A percentile compares a stretch with the other conserved stretches of the same genome.
phyloP scores from a whole-genome alignment of 2,113 vertebrate genomes.

The Podilymbus podiceps region DNA sequence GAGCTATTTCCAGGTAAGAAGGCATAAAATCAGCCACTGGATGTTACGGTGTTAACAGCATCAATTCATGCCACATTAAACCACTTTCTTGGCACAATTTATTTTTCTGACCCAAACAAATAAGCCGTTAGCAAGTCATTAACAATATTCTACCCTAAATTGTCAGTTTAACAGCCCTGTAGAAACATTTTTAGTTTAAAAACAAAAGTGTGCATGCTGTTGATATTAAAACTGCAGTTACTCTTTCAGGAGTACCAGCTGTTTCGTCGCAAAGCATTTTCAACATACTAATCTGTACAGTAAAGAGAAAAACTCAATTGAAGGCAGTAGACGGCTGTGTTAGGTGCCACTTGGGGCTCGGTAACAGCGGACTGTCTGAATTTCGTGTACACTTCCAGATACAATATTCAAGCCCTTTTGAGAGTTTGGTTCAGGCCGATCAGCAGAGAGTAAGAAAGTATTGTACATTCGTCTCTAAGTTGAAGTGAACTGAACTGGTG shows the following conservation, averaged over 20 bases:
- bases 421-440: constrained; percentile 52
- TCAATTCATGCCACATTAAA: constrained; percentile 56
- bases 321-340: constrained; percentile 53
- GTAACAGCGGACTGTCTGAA: not conserved
- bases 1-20: constrained; percentile 36
- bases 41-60: constrained; percentile 29
- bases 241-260: constrained; percentile 35
- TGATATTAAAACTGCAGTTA: constrained; percentile 50
- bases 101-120: constrained; percentile 70
- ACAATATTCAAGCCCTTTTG: constrained; percentile 57
- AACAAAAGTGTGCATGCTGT: constrained; percentile 52
- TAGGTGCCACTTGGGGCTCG: not conserved
- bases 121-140: constrained; percentile 62
- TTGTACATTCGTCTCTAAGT: constrained; percentile 16
- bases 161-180: constrained; percentile 61
- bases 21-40: not conserved
- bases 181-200: constrained; percentile 50
- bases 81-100: constrained; percentile 69
- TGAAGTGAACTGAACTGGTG: constrained; percentile 36
- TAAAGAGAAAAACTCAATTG: not conserved
- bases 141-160: constrained; percentile 67
- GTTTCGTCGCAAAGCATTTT: constrained; percentile 22
- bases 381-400: not conserved
- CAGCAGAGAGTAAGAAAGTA: constrained; percentile 20
- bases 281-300: not conserved